phyloP scores from a whole-genome alignment of 2,797 vertebrate species.

The Phataginus tetradactyla region DNA sequence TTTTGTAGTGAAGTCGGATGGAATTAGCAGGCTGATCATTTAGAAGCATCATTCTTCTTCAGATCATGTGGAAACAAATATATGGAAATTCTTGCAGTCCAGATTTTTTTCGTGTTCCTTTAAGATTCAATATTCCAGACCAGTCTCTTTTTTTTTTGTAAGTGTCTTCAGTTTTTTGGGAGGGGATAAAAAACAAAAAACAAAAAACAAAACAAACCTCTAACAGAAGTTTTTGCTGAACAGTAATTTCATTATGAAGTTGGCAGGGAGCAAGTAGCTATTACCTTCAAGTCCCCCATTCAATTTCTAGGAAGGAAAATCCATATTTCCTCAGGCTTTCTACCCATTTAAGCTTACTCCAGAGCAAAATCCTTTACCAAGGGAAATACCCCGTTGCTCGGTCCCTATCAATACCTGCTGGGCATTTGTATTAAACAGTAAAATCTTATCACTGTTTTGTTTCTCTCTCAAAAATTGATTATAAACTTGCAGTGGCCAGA shows the following conservation, averaged over 20 bases:
- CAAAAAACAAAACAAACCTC: background rate
- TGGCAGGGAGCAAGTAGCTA: conserved; percentile 55
- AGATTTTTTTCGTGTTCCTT: conserved; percentile 2
- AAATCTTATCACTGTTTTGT: conserved; percentile 59
- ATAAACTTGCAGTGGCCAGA: conserved; percentile 51
- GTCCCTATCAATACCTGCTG: conserved; percentile 57
- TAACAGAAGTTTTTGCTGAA: conserved; percentile 59
- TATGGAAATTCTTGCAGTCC: background rate
- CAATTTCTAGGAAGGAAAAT: conserved; percentile 64
- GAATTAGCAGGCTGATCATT: background rate
- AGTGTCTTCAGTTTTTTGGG: background rate
- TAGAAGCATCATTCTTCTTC: background rate
- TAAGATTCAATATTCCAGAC: conserved; percentile 13
- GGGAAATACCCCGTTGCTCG: background rate
- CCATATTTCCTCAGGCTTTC: conserved; percentile 48
- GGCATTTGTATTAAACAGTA: conserved; percentile 50
- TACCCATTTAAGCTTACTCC: conserved; percentile 48
- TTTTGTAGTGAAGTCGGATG: background rate
- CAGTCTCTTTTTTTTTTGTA: background rate
- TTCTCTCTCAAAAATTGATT: conserved; percentile 60
- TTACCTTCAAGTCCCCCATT: conserved; percentile 57
- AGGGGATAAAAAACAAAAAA: background rate
- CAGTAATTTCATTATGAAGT: conserved; percentile 64
- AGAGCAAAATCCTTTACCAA: conserved; percentile 30
- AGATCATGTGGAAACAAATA: background rate